Percentiles rank a stretch among this genome's conserved stretches.
Evolutionary conservation across 2,113 vertebrate genomes (phyloP).

Genomic region (Nothoprocta pentlandii): DNA sequence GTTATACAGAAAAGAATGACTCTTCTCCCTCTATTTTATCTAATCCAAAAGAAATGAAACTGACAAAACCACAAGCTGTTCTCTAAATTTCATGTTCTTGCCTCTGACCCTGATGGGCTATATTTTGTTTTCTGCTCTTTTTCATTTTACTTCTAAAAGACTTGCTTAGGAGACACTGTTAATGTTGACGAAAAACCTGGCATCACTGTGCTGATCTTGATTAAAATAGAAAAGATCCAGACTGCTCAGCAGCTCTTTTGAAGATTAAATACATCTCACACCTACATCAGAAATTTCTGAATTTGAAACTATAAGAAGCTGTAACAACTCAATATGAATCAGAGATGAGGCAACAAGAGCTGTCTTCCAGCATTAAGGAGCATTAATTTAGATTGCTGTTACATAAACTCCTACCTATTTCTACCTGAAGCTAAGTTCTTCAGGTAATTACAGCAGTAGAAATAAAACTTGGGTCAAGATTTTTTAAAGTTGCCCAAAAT

Average conservation of each 20-base stretch:
- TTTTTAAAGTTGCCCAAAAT: not conserved
- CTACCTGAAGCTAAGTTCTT: not conserved
- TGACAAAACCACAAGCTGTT: not conserved
- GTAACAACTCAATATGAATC: not conserved
- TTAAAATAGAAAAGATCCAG: not conserved
- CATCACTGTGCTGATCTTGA: not conserved
- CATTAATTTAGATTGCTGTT: not conserved
- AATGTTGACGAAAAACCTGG: not conserved
- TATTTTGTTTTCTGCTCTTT: not conserved
- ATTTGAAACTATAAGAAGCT: not conserved
- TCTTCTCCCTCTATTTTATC: not conserved
- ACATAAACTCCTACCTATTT: not conserved
- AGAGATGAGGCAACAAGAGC: not conserved
- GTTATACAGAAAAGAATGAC: not conserved
- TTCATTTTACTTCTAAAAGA: not conserved
- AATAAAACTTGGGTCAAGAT: not conserved
- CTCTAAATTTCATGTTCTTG: not conserved
- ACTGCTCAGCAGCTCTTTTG: constrained; percentile 4
- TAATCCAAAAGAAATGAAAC: not conserved
- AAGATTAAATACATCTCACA: constrained; percentile 24
- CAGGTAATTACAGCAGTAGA: not conserved
- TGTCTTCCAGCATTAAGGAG: not conserved
- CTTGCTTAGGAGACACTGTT: not conserved
- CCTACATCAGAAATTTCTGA: not conserved
- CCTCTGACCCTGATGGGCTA: not conserved